Evolutionary conservation across 1,140 invertebrate genomes (phyloP), one percentile per base, ranked within the genome.

Genomic region (Dendroctonus ponderosae): DNA sequence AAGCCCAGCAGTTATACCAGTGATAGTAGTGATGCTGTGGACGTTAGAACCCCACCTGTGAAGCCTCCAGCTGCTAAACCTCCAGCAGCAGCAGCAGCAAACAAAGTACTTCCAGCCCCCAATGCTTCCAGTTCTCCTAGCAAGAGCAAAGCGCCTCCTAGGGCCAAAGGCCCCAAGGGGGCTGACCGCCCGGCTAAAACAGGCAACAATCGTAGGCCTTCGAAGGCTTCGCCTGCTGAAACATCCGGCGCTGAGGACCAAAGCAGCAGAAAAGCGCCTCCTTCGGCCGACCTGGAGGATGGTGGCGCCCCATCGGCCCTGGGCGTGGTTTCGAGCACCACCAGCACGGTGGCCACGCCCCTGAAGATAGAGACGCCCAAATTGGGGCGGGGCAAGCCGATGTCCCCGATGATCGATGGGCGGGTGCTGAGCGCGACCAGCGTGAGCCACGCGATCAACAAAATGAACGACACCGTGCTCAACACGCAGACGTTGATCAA

Each of bases 381-480:
- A n/a, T 72, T 76, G 39, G 68, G 69, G 0, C 44, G 58, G 41
- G 38, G 68, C 9, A 72, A 69, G 65, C 53, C 65, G 5, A 68
- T 74, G 14, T 71, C 75, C 5, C 76, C 76, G 11, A 75, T 77
- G 61, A 69, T 75, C 9, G 74, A 75, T 59, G 74, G 74, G 8
- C 70, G 76, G 53, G 70, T 76, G 26, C 65, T 78, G 43, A 79
- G 76, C 67, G 75, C 77, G 40, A 78, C 75, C 39, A 79, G 76
- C 65, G 77, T 79, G 11, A 75, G 76, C 12, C 73, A 74, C 14
- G 77, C 77, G 15, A 76, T 79, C 42, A 77, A 78, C 62, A 76
- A 72, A 71, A 79, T 79, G 77, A 79, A 78, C 68, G 76, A 79
- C 57, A 79, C 77, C 14, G 77, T 79, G 48, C 62, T 79, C 46